Evolutionary conservation across 2,888 invertebrate species (phyloP).

Genomic region (Amiota communis): DNA sequence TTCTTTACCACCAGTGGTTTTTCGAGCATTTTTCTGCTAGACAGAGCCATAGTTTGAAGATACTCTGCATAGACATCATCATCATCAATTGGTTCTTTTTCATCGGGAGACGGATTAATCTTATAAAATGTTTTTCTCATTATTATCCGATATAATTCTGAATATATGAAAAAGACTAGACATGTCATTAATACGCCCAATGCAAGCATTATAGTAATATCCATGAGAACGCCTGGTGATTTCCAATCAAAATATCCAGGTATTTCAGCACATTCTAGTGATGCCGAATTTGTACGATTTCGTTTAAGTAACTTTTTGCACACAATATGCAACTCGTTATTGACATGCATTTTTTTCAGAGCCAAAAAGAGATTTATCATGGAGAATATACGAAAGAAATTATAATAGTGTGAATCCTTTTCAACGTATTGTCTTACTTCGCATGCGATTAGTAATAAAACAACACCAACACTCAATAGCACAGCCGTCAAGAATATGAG

Average conservation of each 20-base stretch:
- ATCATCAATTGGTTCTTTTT: neutral
- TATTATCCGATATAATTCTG: neutral
- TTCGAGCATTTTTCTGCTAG: neutral
- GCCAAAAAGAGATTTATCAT: conserved; percentile 34
- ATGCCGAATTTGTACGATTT: neutral
- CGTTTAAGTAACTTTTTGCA: neutral
- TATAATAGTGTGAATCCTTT: conserved; percentile 4
- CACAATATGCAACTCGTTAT: conserved; percentile 20
- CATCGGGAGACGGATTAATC: neutral
- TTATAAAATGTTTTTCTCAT: neutral
- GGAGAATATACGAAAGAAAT: conserved; percentile 19
- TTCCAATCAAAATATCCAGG: neutral
- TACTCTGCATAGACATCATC: neutral
- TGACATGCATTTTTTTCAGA: conserved; percentile 28
- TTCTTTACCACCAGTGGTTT: conserved; percentile 10
- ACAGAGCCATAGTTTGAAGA: neutral
- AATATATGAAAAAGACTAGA: neutral
- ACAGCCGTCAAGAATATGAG: conserved; percentile 2
- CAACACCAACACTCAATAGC: neutral
- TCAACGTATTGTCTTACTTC: conserved; percentile 4
- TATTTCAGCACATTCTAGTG: conserved; percentile 11
- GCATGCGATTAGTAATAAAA: conserved; percentile 11
- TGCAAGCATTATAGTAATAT: neutral
- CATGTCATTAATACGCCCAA: neutral
- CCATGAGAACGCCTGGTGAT: neutral